These are phyloP conservation scores for Homarus americanus DNA, from an alignment of 1,140 invertebrate genomes.

Conservation along the genomic window DNA sequence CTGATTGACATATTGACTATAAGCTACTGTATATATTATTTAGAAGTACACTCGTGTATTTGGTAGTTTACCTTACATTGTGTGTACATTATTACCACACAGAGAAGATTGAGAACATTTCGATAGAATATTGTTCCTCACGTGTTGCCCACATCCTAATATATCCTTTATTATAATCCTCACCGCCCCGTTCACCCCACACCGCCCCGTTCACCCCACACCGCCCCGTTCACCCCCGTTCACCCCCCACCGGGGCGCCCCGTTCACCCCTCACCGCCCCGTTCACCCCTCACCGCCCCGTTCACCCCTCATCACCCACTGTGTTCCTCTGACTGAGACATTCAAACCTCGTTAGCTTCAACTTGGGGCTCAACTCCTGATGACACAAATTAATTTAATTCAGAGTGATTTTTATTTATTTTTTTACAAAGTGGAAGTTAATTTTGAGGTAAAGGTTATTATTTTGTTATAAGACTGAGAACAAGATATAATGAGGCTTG, in stretches of 20 bases:
- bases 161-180: conserved; percentile 9
- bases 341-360: conserved; percentile 27
- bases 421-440: background rate
- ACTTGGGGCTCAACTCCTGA: background rate
- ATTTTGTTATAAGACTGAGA: background rate
- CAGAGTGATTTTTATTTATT: background rate
- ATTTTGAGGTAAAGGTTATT: background rate
- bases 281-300: background rate
- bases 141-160: background rate
- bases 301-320: background rate
- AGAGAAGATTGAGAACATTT: background rate
- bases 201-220: too few species aligned
- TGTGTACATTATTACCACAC: too few species aligned
- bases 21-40: too few species aligned
- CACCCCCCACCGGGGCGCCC: too few species aligned
- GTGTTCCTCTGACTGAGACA: background rate
- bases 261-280: too few species aligned
- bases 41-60: too few species aligned
- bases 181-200: conserved; percentile 16
- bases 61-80: too few species aligned
- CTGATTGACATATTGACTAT: too few species aligned
- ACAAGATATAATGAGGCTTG: conserved; percentile 23
- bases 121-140: background rate
- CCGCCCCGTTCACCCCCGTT: too few species aligned
- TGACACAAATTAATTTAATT: background rate